phyloP scores from a whole-genome alignment of 2,888 invertebrate genomes.

The Callimorpha dominula region DNA sequence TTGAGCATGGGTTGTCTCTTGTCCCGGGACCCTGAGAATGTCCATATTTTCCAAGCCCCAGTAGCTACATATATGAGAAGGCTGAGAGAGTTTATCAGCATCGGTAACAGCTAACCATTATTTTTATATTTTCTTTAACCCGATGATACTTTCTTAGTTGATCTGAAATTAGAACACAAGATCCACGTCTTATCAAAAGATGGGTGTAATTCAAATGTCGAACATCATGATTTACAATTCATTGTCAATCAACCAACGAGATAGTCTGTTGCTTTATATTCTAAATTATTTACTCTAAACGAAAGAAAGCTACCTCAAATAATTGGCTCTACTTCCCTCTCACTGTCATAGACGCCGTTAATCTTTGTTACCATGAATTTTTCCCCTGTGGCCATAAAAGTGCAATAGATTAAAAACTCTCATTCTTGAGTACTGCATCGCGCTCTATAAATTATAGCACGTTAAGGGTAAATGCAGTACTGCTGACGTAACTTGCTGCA shows the following conservation, averaged over 20 bases:
- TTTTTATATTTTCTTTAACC: neutral
- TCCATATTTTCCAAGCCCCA: no score
- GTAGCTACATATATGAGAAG: no score
- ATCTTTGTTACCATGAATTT: constrained; percentile 46
- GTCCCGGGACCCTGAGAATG: no score
- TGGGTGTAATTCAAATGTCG: neutral
- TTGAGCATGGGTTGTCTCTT: no score
- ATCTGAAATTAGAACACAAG: neutral
- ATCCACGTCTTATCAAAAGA: neutral
- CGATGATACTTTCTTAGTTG: neutral
- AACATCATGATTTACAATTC: neutral
- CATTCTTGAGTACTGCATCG: constrained; percentile 46
- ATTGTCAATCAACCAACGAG: neutral
- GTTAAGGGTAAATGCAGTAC: constrained; percentile 13
- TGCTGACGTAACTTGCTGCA: neutral
- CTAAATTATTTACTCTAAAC: neutral
- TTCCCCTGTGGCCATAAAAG: constrained; percentile 49
- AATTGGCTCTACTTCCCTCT: constrained; percentile 36
- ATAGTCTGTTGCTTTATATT: constrained; percentile 1
- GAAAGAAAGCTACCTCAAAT: neutral
- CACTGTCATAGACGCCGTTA: constrained; percentile 39
- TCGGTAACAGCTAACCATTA: no score
- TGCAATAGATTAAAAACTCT: constrained; percentile 42
- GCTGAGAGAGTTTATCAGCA: no score
- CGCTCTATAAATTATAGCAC: constrained; percentile 44